Conservation (phyloP, 2,888 invertebrate genomes). For the Hirtodrosophila histrioides region DNA sequence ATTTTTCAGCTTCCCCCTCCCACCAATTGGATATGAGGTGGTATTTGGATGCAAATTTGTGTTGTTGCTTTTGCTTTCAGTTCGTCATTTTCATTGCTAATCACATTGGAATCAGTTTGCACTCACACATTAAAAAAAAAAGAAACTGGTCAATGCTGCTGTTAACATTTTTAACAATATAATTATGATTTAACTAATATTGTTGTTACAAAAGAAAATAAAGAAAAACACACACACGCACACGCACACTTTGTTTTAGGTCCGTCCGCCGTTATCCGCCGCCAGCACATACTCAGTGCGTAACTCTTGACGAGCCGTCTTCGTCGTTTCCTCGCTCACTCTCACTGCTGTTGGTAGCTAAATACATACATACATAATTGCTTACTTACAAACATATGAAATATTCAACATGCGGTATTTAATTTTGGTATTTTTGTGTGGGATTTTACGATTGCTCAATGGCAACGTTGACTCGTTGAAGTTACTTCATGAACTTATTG, state of each 20-base stretch:
- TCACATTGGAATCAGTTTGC: constrained; percentile 38
- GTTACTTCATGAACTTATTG: no score
- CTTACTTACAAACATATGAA: background rate
- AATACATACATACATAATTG: background rate
- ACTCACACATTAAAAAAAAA: constrained; percentile 36
- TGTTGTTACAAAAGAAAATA: constrained; percentile 58
- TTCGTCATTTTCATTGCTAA: constrained; percentile 47
- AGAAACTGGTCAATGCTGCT: constrained; percentile 29
- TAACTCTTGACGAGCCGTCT: constrained; percentile 58
- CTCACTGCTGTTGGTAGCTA: constrained; percentile 35
- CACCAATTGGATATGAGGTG: constrained; percentile 28
- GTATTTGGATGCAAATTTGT: constrained; percentile 43
- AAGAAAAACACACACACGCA: constrained; percentile 50
- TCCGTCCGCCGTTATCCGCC: constrained; percentile 58
- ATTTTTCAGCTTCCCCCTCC: constrained; percentile 23
- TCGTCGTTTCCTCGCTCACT: constrained; percentile 51
- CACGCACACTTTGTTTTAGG: constrained; percentile 53
- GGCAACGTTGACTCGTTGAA: no score
- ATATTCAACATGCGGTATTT: constrained; percentile 17
- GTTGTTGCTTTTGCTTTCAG: constrained; percentile 37
- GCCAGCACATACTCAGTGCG: constrained; percentile 60
- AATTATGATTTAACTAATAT: constrained; percentile 54
- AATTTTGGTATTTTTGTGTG: constrained; percentile 12
- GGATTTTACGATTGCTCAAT: constrained; percentile 8
- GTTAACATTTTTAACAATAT: constrained; percentile 36